Evolutionary conservation across 2,797 vertebrate species (phyloP).

Genomic region (Gadopsis marmoratus): DNA sequence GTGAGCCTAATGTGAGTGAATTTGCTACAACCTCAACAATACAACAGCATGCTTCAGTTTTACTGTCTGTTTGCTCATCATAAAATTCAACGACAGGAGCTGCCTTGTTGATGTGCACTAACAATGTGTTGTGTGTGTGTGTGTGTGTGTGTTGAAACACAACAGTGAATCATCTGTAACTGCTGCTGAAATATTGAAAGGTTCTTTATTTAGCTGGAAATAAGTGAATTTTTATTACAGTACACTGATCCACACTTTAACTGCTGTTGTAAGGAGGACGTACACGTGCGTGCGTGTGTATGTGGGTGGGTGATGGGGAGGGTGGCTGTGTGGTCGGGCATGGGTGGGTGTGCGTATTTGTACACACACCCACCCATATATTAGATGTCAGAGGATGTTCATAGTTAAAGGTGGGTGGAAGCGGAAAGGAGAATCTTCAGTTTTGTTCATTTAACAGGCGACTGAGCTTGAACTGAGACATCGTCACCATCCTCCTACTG

Average conservation of each 20-base stretch:
- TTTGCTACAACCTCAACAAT: conserved; percentile 42
- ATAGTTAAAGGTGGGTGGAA: conserved; percentile 34
- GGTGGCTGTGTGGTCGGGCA: conserved; percentile 19
- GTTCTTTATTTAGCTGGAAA: conserved; percentile 6
- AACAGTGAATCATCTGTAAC: neutral
- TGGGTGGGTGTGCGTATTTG: conserved; percentile 32
- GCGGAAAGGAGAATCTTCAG: conserved; percentile 31
- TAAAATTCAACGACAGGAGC: conserved; percentile 36
- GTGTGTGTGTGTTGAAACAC: conserved; percentile 2
- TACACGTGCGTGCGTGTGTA: conserved; percentile 8
- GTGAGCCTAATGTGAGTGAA: conserved; percentile 21
- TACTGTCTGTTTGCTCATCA: conserved; percentile 67
- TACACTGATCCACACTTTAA: neutral
- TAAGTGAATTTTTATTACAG: neutral
- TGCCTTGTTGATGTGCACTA: conserved; percentile 18
- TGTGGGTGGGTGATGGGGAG: conserved; percentile 8
- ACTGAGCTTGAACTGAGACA: conserved; percentile 50
- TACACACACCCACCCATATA: conserved; percentile 32
- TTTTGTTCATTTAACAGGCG: conserved; percentile 60
- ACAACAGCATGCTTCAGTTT: conserved; percentile 33
- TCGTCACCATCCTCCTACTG: conserved; percentile 19
- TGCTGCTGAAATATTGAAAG: conserved; percentile 5
- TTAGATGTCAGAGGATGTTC: conserved; percentile 50
- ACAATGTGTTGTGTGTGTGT: neutral
- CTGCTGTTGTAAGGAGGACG: neutral